Percentiles rank a stretch among this genome's conserved stretches.
phyloP scores from a whole-genome alignment of 2,797 vertebrate species.

The Argya squamiceps region DNA sequence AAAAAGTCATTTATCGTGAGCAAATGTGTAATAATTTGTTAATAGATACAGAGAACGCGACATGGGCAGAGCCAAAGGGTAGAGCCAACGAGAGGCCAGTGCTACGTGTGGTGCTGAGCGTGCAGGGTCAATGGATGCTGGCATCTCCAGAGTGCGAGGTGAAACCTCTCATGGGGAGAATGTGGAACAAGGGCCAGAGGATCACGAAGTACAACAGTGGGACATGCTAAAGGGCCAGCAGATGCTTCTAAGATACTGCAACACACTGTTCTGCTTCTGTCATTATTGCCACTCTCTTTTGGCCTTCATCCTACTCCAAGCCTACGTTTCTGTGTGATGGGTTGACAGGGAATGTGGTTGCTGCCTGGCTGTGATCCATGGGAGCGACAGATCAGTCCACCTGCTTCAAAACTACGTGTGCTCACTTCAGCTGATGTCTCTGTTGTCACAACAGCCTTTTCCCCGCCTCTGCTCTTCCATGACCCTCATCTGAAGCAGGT shows the following conservation, averaged over 20 bases:
- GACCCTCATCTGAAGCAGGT: not conserved
- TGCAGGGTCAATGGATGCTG: not conserved
- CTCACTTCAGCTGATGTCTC: not conserved
- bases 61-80: not conserved
- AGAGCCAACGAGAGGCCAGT: not conserved
- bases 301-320: not conserved
- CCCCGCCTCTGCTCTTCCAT: not conserved
- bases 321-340: accelerated
- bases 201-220: not conserved
- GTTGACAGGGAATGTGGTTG: not conserved
- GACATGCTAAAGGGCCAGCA: not conserved
- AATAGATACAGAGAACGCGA: not conserved
- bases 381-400: not conserved
- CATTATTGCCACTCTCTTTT: not conserved
- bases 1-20: not conserved
- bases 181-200: not conserved
- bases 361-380: not conserved
- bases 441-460: not conserved
- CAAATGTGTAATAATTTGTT: not conserved
- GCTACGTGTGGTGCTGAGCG: accelerated
- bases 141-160: not conserved
- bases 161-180: not conserved
- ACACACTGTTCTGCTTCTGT: not conserved
- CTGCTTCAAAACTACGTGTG: not conserved
- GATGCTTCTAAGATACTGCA: not conserved